These are phyloP conservation scores for Laspeyria flexula DNA, from an alignment of 2,888 invertebrate species.

Conservation along the genomic window DNA sequence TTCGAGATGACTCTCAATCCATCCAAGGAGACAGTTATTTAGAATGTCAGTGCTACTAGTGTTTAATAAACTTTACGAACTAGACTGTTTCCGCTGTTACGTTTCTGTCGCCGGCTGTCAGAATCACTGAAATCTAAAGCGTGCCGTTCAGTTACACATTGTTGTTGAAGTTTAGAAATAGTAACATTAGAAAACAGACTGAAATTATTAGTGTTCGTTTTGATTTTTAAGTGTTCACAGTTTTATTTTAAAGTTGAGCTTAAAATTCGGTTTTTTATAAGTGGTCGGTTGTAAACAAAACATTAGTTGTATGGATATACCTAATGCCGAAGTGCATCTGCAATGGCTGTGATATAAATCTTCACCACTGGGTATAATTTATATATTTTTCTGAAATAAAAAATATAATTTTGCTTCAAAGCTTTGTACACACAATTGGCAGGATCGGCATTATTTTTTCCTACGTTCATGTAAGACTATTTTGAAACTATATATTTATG, in stretches of 20 bases:
- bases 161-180: conserved; percentile 38
- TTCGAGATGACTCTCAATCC: conserved; percentile 72
- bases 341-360: conserved; percentile 78
- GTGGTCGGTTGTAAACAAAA: conserved; percentile 58
- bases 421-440: conserved; percentile 60
- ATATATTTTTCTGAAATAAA: conserved; percentile 38
- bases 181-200: conserved; percentile 28
- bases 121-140: conserved; percentile 62
- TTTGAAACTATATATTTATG: too few species aligned
- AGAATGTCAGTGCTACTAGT: conserved; percentile 58
- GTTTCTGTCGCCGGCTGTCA: conserved; percentile 64
- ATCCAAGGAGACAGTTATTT: conserved; percentile 58
- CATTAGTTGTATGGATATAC: conserved; percentile 68
- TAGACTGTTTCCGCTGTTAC: conserved; percentile 34
- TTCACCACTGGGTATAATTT: conserved; percentile 75
- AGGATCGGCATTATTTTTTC: conserved; percentile 42
- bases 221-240: conserved; percentile 51
- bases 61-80: conserved; percentile 31
- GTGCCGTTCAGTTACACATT: conserved; percentile 61
- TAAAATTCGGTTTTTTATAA: conserved; percentile 40
- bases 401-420: conserved; percentile 43
- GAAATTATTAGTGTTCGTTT: conserved; percentile 49
- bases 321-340: conserved; percentile 78
- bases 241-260: conserved; percentile 28
- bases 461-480: too few species aligned